Conservation (phyloP, 2,888 invertebrate genomes). For the Schrankia costaestrigalis region DNA sequence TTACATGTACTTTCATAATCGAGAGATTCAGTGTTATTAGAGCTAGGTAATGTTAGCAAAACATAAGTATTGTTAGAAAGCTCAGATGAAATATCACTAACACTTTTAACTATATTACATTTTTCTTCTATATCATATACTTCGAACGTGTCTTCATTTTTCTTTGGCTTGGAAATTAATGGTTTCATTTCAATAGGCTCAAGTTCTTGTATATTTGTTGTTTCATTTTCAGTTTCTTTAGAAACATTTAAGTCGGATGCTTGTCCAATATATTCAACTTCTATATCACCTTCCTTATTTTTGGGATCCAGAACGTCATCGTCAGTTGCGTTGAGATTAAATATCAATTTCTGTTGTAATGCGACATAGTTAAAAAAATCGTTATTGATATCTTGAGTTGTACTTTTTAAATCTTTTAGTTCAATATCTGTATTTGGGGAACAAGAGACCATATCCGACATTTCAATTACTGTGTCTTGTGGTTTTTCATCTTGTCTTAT, state of each 20-base stretch:
- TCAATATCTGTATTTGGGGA: slow-evolving; percentile 20
- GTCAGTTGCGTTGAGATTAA: slow-evolving; percentile 32
- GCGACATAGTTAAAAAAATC: slow-evolving; percentile 44
- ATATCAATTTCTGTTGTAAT: slow-evolving; percentile 45
- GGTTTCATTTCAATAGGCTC: no score
- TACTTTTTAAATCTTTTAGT: slow-evolving; percentile 15
- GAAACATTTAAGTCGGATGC: no score
- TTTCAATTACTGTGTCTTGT: slow-evolving; percentile 7
- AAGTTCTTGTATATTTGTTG: no score
- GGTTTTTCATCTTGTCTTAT: slow-evolving; percentile 5
- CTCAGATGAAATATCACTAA: slow-evolving; percentile 40
- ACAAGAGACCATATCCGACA: slow-evolving; percentile 6
- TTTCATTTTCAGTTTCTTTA: no score
- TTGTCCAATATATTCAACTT: no score
- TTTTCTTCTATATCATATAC: slow-evolving; percentile 10
- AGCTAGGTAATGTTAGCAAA: slow-evolving; percentile 58
- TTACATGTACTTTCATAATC: slow-evolving; percentile 22
- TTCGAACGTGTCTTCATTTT: slow-evolving; percentile 8
- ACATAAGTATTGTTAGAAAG: slow-evolving; percentile 59
- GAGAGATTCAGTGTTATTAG: slow-evolving; percentile 33
- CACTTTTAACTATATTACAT: slow-evolving; percentile 15
- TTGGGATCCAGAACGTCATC: slow-evolving; percentile 1
- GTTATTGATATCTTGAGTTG: slow-evolving; percentile 17
- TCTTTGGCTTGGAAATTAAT: slow-evolving; percentile 3
- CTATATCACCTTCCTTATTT: no score